These are phyloP conservation scores for Nephila pilipes DNA, from an alignment of 1,140 invertebrate genomes.

Conservation along the genomic window DNA sequence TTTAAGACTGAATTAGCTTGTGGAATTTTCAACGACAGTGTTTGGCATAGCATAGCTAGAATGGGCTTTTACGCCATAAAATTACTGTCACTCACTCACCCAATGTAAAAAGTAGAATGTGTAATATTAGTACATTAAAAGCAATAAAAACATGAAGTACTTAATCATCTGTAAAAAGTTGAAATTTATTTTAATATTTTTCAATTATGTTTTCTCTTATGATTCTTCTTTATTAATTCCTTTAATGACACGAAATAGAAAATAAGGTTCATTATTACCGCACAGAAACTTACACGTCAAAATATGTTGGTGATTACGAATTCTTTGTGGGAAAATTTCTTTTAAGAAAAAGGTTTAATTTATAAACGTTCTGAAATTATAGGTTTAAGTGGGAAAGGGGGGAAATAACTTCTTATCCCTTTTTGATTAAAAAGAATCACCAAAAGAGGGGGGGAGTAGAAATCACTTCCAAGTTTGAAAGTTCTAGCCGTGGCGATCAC, in stretches of 20 bases:
- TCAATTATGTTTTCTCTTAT: no score
- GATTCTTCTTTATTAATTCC: no score
- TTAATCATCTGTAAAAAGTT: no score
- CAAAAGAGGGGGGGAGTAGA: not conserved
- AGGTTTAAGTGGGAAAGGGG: not conserved
- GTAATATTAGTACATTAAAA: no score
- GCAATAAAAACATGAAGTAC: no score
- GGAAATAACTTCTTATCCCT: not conserved
- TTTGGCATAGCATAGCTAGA: no score
- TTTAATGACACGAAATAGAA: not conserved
- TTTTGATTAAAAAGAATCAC: constrained; percentile 54
- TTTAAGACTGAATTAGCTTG: no score
- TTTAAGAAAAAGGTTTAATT: constrained; percentile 12
- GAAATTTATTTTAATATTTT: no score
- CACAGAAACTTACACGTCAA: not conserved
- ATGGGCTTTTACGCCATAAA: no score
- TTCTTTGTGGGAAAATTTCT: not conserved
- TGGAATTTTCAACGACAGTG: no score
- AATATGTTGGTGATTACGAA: not conserved
- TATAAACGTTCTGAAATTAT: constrained; percentile 48
- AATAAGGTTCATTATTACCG: not conserved
- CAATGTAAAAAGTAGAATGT: no score
- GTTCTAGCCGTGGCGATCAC: constrained; percentile 28
- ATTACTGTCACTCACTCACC: no score
- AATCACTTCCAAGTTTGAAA: constrained; percentile 26